phyloP scores from a whole-genome alignment of 2,888 invertebrate species.

The Strigamia maritima region DNA sequence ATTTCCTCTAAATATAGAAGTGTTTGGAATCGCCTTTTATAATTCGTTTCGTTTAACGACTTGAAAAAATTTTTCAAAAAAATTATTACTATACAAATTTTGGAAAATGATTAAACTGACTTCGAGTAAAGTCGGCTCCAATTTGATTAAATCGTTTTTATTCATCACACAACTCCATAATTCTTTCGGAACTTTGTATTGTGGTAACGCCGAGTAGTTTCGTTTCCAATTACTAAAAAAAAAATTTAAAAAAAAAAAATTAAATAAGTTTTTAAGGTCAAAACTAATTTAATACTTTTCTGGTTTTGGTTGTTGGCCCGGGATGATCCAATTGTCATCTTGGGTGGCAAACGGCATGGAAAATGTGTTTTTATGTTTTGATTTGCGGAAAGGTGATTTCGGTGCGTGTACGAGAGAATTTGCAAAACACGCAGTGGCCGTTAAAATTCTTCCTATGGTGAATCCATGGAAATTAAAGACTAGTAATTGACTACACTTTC shows the following conservation, averaged over 20 bases:
- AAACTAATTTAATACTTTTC: constrained; percentile 12
- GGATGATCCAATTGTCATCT: neutral
- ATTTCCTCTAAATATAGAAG: constrained; percentile 80
- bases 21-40: constrained; percentile 61
- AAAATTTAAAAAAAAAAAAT: neutral
- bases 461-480: constrained; percentile 36
- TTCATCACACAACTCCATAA: neutral
- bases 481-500: neutral
- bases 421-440: neutral
- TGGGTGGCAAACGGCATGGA: neutral
- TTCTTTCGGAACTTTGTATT: constrained; percentile 31
- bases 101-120: no score
- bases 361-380: no score
- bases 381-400: no score
- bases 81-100: no score
- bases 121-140: neutral
- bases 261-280: neutral
- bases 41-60: constrained; percentile 58
- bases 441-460: constrained; percentile 2
- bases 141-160: neutral
- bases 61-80: neutral
- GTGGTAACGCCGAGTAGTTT: neutral
- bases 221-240: neutral
- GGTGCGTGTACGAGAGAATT: neutral
- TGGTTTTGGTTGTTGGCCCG: neutral